Evolutionary conservation across 1,140 invertebrate species (phyloP).

Genomic region (Bombus pascuorum): DNA sequence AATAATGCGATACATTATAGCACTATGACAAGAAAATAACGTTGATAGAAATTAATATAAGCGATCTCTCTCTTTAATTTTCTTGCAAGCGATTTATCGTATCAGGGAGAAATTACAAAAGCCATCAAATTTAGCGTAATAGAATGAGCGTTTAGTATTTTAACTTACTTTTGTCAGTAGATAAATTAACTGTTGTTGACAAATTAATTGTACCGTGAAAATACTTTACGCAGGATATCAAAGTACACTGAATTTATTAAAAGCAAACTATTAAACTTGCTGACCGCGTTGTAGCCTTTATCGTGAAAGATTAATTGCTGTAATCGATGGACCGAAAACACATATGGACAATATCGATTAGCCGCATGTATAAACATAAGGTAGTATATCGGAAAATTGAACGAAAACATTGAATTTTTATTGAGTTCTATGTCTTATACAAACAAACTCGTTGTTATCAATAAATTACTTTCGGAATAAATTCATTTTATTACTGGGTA

Average conservation of each 20-base stretch:
- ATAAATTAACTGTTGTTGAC: background rate
- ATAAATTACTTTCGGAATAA: background rate
- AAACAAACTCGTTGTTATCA: background rate
- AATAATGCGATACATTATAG: background rate
- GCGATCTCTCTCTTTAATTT: background rate
- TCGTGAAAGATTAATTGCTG: background rate
- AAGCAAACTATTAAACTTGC: background rate
- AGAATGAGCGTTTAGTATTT: background rate
- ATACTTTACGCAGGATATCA: background rate
- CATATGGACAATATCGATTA: slow-evolving; percentile 18
- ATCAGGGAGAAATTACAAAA: background rate
- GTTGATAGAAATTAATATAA: background rate
- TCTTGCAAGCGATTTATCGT: background rate
- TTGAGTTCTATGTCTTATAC: background rate
- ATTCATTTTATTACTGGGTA: background rate
- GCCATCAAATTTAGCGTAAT: background rate
- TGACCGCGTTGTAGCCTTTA: background rate
- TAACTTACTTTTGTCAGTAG: background rate
- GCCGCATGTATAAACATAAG: background rate
- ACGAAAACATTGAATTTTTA: slow-evolving; percentile 1
- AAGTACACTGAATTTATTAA: background rate
- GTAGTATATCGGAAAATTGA: background rate
- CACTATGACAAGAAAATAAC: too few species aligned
- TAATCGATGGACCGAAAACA: slow-evolving; percentile 4
- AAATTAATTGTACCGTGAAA: background rate